Conservation (phyloP, 2,888 invertebrate genomes). For the Lasioglossum zephyrum region DNA sequence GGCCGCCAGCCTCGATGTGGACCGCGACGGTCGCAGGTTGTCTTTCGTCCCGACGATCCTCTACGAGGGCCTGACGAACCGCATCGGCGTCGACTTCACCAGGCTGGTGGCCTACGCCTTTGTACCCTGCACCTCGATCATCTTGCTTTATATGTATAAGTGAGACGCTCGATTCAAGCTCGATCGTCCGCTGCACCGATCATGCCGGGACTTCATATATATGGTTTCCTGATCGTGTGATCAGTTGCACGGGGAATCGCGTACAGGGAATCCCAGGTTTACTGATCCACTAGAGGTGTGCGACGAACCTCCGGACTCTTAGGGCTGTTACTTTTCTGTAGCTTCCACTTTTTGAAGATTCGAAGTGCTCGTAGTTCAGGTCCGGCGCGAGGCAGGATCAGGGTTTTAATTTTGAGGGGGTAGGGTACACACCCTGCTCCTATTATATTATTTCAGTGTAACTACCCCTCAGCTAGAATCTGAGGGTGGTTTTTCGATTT, state of each 20-base stretch:
- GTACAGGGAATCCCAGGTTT: neutral
- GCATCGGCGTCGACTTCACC: constrained; percentile 75
- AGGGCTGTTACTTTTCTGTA: too few species aligned
- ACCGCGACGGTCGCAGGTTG: constrained; percentile 69
- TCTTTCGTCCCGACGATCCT: constrained; percentile 77
- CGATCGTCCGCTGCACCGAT: neutral
- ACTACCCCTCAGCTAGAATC: too few species aligned
- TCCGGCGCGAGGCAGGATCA: too few species aligned
- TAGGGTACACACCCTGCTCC: too few species aligned
- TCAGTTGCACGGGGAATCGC: neutral
- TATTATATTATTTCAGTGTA: too few species aligned
- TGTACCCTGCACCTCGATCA: constrained; percentile 78
- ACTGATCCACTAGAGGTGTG: constrained; percentile 49
- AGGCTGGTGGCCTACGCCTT: constrained; percentile 76
- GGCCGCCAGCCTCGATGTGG: constrained; percentile 43
- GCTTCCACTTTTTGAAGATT: too few species aligned
- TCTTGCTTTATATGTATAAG: constrained; percentile 78
- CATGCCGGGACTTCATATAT: neutral
- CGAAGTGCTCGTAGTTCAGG: too few species aligned
- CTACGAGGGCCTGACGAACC: constrained; percentile 74
- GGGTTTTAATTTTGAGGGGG: too few species aligned
- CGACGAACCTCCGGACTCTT: neutral
- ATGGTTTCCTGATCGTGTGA: neutral
- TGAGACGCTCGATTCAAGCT: constrained; percentile 39
- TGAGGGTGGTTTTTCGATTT: too few species aligned